Conservation (phyloP, 2,797 vertebrate genomes). For the Synaphobranchus kaupii region DNA sequence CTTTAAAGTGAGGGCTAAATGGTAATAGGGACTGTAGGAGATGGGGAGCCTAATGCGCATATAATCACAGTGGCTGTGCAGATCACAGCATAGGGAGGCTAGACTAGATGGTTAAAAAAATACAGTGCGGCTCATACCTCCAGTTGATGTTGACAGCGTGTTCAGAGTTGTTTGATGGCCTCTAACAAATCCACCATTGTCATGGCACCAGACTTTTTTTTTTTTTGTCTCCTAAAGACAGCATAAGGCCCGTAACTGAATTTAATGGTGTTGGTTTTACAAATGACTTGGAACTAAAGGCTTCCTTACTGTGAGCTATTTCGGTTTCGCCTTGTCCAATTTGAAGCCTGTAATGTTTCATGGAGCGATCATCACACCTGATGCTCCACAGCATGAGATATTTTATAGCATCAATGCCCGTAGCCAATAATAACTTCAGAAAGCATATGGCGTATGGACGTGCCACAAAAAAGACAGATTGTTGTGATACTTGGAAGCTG, state of each 20-base stretch:
- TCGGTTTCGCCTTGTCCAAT: neutral
- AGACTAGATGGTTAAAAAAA: neutral
- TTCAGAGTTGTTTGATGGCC: neutral
- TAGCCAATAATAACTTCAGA: slow-evolving; percentile 14
- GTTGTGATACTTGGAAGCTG: slow-evolving; percentile 54
- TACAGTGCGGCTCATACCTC: neutral
- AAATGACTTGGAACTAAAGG: slow-evolving; percentile 13
- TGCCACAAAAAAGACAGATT: neutral
- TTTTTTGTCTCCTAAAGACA: neutral
- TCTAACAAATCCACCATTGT: neutral
- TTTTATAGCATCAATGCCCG: neutral
- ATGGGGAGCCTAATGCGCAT: no score
- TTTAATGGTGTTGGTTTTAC: slow-evolving; percentile 23
- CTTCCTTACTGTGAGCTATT: neutral
- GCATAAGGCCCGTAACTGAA: neutral
- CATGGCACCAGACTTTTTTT: neutral
- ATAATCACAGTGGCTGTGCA: neutral
- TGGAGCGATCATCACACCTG: neutral
- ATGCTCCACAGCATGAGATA: neutral
- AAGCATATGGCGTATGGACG: slow-evolving; percentile 1
- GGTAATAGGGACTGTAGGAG: no score
- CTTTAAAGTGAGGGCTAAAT: neutral
- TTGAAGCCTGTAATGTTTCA: slow-evolving; percentile 1
- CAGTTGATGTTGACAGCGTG: neutral
- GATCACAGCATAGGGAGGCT: neutral